A percentile compares a stretch with the other conserved stretches of the same genome.
Evolutionary conservation across 2,797 vertebrate species (phyloP).

Genomic region (Brachyrhaphis roseni): DNA sequence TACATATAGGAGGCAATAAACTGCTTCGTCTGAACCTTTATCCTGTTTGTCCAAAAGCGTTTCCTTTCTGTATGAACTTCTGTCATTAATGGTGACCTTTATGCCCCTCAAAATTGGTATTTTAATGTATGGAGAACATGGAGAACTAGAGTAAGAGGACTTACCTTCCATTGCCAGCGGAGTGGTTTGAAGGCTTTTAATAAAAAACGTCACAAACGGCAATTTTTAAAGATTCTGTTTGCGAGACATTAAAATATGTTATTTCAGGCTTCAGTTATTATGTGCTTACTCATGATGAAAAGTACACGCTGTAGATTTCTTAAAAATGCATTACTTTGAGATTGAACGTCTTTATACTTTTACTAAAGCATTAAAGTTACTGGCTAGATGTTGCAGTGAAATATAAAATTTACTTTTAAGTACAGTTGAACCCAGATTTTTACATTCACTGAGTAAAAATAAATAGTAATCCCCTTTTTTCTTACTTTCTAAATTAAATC

Average conservation of each 20-base stretch:
- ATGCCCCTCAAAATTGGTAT: neutral
- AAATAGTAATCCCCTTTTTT: neutral
- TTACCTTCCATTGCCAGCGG: neutral
- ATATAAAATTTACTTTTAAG: neutral
- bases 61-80: neutral
- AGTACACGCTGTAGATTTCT: neutral
- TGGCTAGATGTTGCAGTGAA: neutral
- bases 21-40: neutral
- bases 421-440: neutral
- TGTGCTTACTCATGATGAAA: neutral
- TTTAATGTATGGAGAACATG: neutral
- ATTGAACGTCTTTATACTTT: neutral
- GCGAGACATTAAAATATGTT: neutral
- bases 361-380: neutral
- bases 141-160: neutral
- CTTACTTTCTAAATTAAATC: neutral
- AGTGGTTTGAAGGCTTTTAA: neutral
- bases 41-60: neutral
- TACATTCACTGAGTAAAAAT: neutral
- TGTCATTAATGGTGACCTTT: neutral
- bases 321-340: neutral
- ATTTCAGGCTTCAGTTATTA: neutral
- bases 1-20: too few relatives aligned
- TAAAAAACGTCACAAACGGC: neutral
- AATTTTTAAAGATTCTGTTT: neutral